These are phyloP conservation scores for Argyra leucocephala DNA, from an alignment of 2,888 invertebrate species.

Conservation along the genomic window DNA sequence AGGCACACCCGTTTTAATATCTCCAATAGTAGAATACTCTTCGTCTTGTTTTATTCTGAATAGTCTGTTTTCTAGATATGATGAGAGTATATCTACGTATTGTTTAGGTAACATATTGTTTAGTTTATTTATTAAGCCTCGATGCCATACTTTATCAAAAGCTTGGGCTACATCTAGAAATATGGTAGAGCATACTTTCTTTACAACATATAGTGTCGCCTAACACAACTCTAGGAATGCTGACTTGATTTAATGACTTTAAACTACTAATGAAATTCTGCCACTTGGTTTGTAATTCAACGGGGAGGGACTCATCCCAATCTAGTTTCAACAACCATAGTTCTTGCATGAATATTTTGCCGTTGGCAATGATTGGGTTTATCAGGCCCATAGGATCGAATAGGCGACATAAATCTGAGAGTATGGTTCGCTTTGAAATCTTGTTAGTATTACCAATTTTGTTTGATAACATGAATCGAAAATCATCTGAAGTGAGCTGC, in stretches of 20 bases:
- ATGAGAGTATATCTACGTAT: too few relatives aligned
- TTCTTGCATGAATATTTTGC: constrained; percentile 20
- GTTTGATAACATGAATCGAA: neutral
- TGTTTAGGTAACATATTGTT: too few relatives aligned
- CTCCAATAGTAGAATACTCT: too few relatives aligned
- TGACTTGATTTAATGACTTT: constrained; percentile 8
- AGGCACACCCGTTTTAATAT: too few relatives aligned
- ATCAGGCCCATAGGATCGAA: constrained; percentile 23
- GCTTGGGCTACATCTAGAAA: too few relatives aligned
- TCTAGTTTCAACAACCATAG: constrained; percentile 19
- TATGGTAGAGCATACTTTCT: too few relatives aligned
- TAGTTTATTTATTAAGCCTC: too few relatives aligned
- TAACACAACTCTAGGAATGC: constrained; percentile 16
- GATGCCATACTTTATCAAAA: too few relatives aligned
- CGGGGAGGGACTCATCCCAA: constrained; percentile 20
- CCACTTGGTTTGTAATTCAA: constrained; percentile 15
- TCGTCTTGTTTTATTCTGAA: too few relatives aligned
- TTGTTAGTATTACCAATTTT: neutral
- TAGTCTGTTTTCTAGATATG: too few relatives aligned
- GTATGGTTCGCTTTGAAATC: constrained; percentile 17
- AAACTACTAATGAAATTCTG: constrained; percentile 13
- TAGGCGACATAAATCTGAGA: constrained; percentile 16
- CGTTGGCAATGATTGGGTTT: constrained; percentile 18
- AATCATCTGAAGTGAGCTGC: constrained; percentile 15
- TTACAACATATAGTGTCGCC: neutral